Conservation (phyloP, 2,888 invertebrate genomes). For the Automeris io region DNA sequence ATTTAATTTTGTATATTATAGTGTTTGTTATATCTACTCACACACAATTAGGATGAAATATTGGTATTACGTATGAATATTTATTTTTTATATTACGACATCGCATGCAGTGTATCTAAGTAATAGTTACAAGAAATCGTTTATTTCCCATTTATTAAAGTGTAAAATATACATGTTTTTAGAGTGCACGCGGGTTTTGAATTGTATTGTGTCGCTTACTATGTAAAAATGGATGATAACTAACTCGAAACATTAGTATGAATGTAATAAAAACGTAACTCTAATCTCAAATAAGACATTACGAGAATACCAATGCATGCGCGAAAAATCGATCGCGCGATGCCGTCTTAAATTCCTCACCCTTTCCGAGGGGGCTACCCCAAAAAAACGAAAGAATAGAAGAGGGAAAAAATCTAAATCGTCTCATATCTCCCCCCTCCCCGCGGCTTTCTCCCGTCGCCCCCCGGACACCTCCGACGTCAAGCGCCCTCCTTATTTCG, state of each 20-base stretch:
- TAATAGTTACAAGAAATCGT: too few relatives aligned
- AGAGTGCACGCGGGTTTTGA: too few relatives aligned
- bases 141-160: too few relatives aligned
- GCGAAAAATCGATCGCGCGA: conserved; percentile 73
- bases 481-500: conserved; percentile 77
- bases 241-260: background rate
- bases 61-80: too few relatives aligned
- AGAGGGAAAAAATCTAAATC: conserved; percentile 78
- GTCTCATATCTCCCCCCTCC: conserved; percentile 71
- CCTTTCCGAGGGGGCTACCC: conserved; percentile 76
- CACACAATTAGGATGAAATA: too few relatives aligned
- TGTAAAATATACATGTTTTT: too few relatives aligned
- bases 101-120: too few relatives aligned
- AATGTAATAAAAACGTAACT: conserved; percentile 55
- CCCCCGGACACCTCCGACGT: conserved; percentile 68
- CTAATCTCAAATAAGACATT: conserved; percentile 76
- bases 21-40: too few relatives aligned
- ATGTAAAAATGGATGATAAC: background rate
- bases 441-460: conserved; percentile 34
- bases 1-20: too few relatives aligned
- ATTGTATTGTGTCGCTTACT: too few relatives aligned
- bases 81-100: too few relatives aligned
- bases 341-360: conserved; percentile 77
- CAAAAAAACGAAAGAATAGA: conserved; percentile 76
- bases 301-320: conserved; percentile 76